A percentile compares a stretch with the other conserved stretches of the same genome.
These are phyloP conservation scores for Silurus glanis DNA, from an alignment of 2,113 vertebrate species.

Conservation along the genomic window DNA sequence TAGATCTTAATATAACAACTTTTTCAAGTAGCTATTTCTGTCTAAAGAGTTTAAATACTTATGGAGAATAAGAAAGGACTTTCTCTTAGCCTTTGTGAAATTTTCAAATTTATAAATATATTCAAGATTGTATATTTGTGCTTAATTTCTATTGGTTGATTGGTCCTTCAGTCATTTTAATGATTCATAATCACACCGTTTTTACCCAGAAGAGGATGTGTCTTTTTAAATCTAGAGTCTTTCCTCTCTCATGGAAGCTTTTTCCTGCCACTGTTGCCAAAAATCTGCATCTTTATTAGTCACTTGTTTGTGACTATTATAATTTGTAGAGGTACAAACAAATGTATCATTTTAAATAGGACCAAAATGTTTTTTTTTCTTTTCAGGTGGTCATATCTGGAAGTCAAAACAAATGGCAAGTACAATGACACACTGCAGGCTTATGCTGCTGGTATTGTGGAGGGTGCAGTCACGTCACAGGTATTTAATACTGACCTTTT, in stretches of 20 bases:
- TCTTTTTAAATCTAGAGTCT: background rate
- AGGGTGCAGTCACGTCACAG: constrained; percentile 81
- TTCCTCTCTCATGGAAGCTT: background rate
- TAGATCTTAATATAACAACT: background rate
- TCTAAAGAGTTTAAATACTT: background rate
- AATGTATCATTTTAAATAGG: background rate
- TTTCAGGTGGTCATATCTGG: constrained; percentile 86
- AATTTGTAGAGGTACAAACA: background rate
- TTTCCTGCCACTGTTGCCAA: background rate
- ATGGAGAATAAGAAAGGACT: background rate
- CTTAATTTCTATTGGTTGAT: background rate
- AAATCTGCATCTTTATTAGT: background rate
- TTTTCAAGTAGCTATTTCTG: background rate
- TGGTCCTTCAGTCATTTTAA: no score
- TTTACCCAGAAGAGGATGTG: background rate
- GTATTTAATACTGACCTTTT: constrained; percentile 61
- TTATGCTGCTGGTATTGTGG: constrained; percentile 86
- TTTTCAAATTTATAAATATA: no score
- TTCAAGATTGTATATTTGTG: background rate
- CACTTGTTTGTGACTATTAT: background rate
- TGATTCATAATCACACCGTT: background rate
- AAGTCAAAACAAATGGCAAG: constrained; percentile 74
- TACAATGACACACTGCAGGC: constrained; percentile 90
- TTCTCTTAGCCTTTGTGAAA: background rate
- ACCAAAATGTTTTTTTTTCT: no score